These are phyloP conservation scores for Hoplostethus mediterraneus DNA, from an alignment of 2,797 vertebrate genomes.

Conservation along the genomic window DNA sequence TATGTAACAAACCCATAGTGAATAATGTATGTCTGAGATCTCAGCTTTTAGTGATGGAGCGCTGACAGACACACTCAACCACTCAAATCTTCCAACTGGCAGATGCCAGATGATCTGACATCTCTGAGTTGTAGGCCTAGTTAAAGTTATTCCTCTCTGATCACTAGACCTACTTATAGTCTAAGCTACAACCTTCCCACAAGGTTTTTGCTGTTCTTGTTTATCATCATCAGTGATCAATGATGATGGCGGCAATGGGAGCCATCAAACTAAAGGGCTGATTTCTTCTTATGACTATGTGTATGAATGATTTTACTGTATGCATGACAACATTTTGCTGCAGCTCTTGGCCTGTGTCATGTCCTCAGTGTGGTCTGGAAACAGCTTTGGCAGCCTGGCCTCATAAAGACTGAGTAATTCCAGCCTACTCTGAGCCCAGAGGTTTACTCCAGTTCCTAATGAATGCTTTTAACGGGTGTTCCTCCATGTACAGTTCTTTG, in stretches of 20 bases:
- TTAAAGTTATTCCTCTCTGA: no score
- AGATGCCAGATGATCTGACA: no score
- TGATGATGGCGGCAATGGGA: neutral
- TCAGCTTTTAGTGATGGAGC: no score
- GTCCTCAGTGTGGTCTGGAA: slow-evolving; percentile 37
- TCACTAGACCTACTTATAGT: neutral
- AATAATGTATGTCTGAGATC: no score
- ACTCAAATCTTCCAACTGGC: neutral
- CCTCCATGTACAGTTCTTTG: neutral
- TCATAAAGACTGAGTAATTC: slow-evolving; percentile 55
- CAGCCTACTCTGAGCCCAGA: slow-evolving; percentile 37
- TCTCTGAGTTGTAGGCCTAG: no score
- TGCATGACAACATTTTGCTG: slow-evolving; percentile 11
- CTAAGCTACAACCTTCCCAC: neutral
- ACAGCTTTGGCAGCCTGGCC: slow-evolving; percentile 21
- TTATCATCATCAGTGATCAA: neutral
- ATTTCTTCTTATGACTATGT: slow-evolving; percentile 27
- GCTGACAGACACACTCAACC: slow-evolving; percentile 10
- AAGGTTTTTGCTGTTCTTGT: neutral
- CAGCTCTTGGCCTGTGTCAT: slow-evolving; percentile 8
- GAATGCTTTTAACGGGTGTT: slow-evolving; percentile 52
- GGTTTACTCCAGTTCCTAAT: slow-evolving; percentile 58
- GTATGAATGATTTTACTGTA: slow-evolving; percentile 7
- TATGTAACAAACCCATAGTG: slow-evolving; percentile 27
- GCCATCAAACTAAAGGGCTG: no score